Evolutionary conservation across 2,888 invertebrate species (phyloP).

Genomic region (Ernsta delagoae): DNA sequence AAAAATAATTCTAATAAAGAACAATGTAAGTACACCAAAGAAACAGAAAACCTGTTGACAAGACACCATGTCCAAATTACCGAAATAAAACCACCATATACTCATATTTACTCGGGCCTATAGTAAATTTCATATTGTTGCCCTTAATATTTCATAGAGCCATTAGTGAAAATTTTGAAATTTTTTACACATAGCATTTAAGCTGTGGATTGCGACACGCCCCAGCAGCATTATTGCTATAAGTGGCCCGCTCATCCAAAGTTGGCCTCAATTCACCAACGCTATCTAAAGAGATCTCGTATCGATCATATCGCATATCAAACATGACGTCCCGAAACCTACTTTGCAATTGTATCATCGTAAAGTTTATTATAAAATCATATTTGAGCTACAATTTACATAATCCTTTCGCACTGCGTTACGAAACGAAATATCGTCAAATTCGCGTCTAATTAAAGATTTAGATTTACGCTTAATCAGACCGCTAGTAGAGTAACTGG

Average conservation of each 20-base stretch:
- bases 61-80: too few relatives aligned
- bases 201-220: constrained; percentile 41
- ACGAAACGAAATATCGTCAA: constrained; percentile 34
- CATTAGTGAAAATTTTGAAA: constrained; percentile 5
- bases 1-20: too few relatives aligned
- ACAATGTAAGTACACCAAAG: too few relatives aligned
- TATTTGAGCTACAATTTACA: constrained; percentile 31
- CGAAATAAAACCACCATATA: too few relatives aligned
- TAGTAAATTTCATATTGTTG: neutral
- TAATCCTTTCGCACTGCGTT: constrained; percentile 25
- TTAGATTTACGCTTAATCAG: constrained; percentile 36
- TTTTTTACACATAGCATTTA: constrained; percentile 36
- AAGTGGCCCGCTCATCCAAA: constrained; percentile 49
- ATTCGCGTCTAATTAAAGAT: constrained; percentile 36
- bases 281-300: constrained; percentile 67
- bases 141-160: neutral
- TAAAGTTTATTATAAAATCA: constrained; percentile 33
- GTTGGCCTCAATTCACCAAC: constrained; percentile 61
- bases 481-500: constrained; percentile 27
- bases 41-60: too few relatives aligned
- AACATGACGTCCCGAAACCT: constrained; percentile 54
- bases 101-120: neutral
- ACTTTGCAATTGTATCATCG: constrained; percentile 49
- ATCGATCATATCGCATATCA: constrained; percentile 61
- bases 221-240: constrained; percentile 43